phyloP scores from a whole-genome alignment of 2,797 vertebrate species.

The Sebastes oblongus region DNA sequence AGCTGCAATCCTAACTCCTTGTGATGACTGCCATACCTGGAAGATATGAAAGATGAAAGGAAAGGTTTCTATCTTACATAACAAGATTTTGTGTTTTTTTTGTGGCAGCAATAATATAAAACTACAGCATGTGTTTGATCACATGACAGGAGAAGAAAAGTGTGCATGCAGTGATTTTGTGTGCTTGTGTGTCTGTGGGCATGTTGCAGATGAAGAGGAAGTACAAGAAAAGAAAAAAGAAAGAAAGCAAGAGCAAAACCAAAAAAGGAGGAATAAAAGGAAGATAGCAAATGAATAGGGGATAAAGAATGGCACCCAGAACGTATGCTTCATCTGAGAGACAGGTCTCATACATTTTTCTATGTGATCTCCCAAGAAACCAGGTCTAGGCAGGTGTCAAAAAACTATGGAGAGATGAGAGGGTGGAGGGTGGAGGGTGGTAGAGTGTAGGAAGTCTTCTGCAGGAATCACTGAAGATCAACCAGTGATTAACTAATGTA shows the following conservation, averaged over 20 bases:
- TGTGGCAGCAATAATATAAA: constrained; percentile 7
- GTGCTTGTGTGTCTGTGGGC: background rate
- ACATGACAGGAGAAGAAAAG: background rate
- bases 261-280: constrained; percentile 3
- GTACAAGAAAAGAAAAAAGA: background rate
- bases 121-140: constrained; percentile 7
- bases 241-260: background rate
- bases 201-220: constrained; percentile 10
- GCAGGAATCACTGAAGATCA: too few species aligned
- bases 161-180: background rate
- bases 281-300: constrained; percentile 5
- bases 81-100: background rate
- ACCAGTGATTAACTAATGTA: background rate
- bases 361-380: constrained; percentile 61
- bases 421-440: background rate
- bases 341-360: constrained; percentile 68
- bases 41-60: constrained; percentile 2
- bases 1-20: background rate
- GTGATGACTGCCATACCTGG: constrained; percentile 17
- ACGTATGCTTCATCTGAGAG: constrained; percentile 57
- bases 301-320: constrained; percentile 55
- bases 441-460: background rate
- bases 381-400: constrained; percentile 49
- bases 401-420: constrained; percentile 38
- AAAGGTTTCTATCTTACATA: background rate